Evolutionary conservation across 1,140 invertebrate species (phyloP), one percentile per base, ranked within the genome.

Genomic region (Contarinia nasturtii): DNA sequence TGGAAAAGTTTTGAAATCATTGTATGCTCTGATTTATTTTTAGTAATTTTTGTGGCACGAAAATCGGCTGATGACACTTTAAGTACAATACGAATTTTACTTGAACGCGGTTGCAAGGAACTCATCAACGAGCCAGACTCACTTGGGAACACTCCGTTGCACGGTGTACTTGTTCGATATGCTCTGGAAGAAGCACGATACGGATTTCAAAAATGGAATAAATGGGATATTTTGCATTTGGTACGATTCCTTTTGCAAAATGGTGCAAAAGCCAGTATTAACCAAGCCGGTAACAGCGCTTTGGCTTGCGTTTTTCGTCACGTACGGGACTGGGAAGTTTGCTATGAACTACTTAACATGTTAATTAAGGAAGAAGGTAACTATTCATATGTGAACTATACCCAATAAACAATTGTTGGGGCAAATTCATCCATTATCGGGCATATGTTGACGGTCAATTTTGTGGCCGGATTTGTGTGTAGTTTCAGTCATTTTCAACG

Each of bases 271-370:
- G 73, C 70, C 18, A 77, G 75, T 19, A 80, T 81, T 34, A 82
- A 82, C 59, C 75, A 79, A 51, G 63, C 69, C 2, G 78, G 79
- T 14, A 82, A 82, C 61, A 78, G 75, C 48, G 79, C 77, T 8
- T 61, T 82, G 38, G 79, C 79, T 3, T 79, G 77, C 55, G 78
- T 80, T 2, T 63, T 82, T 48, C 63, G 79, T n/a, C 79, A 82
- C 60, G 70, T 82, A 8, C 59, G 76, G n/a, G 79, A 82, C 56
- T 82, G 79, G 79, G 79, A 82, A 56, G 79, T 82, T 48, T 75
- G 79, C 44, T 81, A 79, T 58, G 78, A 81, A 54, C 57, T 82
- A 38, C 61, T 82, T 19, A 75, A 76, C 49, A 82, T 82, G 79
- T 60, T 82, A 36, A 66, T 82, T 5, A 69, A 73, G 52, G 73